Base-by-base conservation (phyloP, 2,113 vertebrate genomes). In the Agapornis roseicollis region DNA sequence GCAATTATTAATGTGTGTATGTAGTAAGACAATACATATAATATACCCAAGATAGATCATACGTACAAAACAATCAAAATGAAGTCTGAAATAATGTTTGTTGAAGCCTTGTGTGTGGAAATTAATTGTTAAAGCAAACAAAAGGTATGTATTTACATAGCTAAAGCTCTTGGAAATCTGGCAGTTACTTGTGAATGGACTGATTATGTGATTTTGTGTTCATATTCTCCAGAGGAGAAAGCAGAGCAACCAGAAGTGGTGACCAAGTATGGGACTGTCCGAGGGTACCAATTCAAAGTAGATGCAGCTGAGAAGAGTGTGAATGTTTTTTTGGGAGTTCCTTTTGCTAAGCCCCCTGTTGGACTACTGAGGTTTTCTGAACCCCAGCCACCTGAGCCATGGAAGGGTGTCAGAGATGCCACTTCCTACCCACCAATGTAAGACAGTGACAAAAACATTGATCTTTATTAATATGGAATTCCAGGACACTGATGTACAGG, bases 321-420 rank as follows among this genome's bases (percentile, higher is more conserved):
- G 33, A 96, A 98, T 69, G 95, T 98, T 86, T 99, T 97, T 82
- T 82, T 98, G 88, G 98, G 98, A 14, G 84, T 99, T 37, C 98
- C 99, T 27, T 99, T 98, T 96, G 98, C 98, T 3, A 98, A 98
- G 84, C 98, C 98, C 27, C 98, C 99, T 0, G 20, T 98, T 19
- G 98, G 98, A 41, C 66, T 98, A 9, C 96, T 98, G 49, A 98
- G 98, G 91, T 97, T 99, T 93, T 81, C 98, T 69, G 94, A 94
- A 50, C 98, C 98, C 13, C 96, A 98, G 82, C 95, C 98, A 58
- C 96, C 95, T 1, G 95, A 98, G 42, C 80, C 93, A 15, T 99
- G 98, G 99, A 70, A 97, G 55, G 97, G 98, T 44, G 85, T 98
- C 88, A 98, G 98, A 89, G 96, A 98, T 2, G 98, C 98, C 56